Percentiles rank a stretch among this genome's conserved stretches.
Evolutionary conservation across 92 coral and sea anemone species (phyloP).

Genomic region (Ricordea florida): DNA sequence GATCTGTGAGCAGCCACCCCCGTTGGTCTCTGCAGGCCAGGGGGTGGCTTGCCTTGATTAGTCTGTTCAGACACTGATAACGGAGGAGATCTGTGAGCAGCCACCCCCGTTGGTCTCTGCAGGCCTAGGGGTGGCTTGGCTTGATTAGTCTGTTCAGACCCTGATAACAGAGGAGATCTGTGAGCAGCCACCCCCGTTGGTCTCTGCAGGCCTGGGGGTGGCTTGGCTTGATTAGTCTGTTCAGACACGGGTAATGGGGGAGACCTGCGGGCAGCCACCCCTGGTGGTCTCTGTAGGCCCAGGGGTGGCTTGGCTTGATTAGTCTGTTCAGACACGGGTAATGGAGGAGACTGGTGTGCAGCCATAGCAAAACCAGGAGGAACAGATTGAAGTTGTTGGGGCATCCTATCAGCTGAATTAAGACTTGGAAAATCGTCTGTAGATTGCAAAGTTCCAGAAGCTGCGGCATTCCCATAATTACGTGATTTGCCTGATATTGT

Average conservation of each 20-base stretch:
- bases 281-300: too few species aligned
- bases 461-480: neutral
- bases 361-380: conserved; percentile 66
- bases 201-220: conserved; percentile 36
- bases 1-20: neutral
- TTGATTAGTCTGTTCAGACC: conserved; percentile 32
- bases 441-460: neutral
- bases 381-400: conserved; percentile 2
- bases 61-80: conserved; percentile 15
- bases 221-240: conserved; percentile 30
- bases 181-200: neutral
- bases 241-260: conserved; percentile 14
- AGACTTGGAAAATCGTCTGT: conserved; percentile 58
- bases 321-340: neutral
- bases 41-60: conserved; percentile 44
- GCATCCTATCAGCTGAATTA: neutral
- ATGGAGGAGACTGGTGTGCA: conserved; percentile 32
- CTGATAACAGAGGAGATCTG: neutral
- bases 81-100: neutral
- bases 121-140: conserved; percentile 41
- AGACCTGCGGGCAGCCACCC: neutral
- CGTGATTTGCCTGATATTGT: neutral
- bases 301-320: conserved; percentile 15
- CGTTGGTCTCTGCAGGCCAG: conserved; percentile 11
- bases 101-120: neutral